Percentiles rank a stretch among this genome's conserved stretches.
phyloP scores from a whole-genome alignment of 2,113 vertebrate species.

The Phainopepla nitens region DNA sequence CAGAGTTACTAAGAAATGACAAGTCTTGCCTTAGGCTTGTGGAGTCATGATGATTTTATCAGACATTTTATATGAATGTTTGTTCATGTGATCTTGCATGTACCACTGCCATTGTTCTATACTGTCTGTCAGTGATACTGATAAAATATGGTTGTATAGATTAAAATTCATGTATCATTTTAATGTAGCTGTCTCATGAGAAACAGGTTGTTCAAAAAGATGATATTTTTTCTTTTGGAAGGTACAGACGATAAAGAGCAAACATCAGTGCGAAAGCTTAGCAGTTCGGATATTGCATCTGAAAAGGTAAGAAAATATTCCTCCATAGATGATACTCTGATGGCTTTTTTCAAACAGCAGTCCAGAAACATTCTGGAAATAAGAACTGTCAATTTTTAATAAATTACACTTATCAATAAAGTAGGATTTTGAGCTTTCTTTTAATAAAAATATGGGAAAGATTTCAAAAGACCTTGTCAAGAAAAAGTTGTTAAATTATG shows the following conservation, averaged over 20 bases:
- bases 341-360: neutral
- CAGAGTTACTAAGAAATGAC: neutral
- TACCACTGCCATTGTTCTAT: neutral
- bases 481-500: neutral
- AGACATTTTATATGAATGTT: neutral
- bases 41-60: neutral
- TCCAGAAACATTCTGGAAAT: neutral
- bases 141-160: neutral
- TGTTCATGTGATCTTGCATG: neutral
- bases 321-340: neutral
- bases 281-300: conserved; percentile 66
- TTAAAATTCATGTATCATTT: neutral
- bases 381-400: neutral
- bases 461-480: neutral
- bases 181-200: neutral
- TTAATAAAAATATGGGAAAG: neutral
- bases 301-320: conserved; percentile 72
- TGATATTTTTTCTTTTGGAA: conserved; percentile 49
- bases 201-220: neutral
- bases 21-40: neutral
- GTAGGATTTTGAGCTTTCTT: neutral
- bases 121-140: neutral
- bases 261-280: conserved; percentile 66
- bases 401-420: neutral
- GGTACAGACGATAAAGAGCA: conserved; percentile 74